Evolutionary conservation across 2,888 invertebrate species (phyloP), one percentile per base, ranked within the genome.

Genomic region (Caradrina kadenii): DNA sequence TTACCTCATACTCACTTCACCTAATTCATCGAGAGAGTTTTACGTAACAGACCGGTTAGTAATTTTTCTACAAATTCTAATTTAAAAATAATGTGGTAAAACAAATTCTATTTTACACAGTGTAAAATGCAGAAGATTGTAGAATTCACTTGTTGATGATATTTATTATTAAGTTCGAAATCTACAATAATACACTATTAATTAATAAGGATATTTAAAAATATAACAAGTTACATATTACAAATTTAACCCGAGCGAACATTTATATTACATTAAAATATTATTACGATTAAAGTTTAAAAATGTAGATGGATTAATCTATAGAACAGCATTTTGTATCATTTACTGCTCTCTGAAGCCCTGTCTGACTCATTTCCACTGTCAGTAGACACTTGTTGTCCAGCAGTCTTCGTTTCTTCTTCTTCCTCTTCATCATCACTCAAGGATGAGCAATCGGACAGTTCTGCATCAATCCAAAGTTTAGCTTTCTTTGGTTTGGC

Each of bases 391-490:
- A 90, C 87, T 0, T 83, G 80, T 39, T 81, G 90, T 11, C 69
- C 85, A 2, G 82, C 65, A 50, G 80, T 87, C 10, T 73, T 72
- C 0, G 59, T 39, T 26, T 67, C 71, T 21, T 82, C 86, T 21
- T 89, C 90, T 1, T 90, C 92, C 49, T 88, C 88, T 17, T 94
- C 95, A 79, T 94, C 93, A 0, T 93, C 95, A 82, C 93, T 94
- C n/a, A 93, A 81, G 0, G 95, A 94, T 0, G 95, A 95, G 72
- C 96, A 94, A 64, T 96, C 96, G 0, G 96, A 96, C 26, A 96
- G 75, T 19, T 96, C 96, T 1, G 95, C 95, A 81, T 96, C 96
- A 64, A 96, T 94, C 96, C 96, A 96, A 60, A 96, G 84, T 66
- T 95, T 96, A 60, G 94, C 94, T 82, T 93, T 94, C 73, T 94